Evolutionary conservation across 2,113 vertebrate species (phyloP).

Genomic region (Peromyscus polionotus): DNA sequence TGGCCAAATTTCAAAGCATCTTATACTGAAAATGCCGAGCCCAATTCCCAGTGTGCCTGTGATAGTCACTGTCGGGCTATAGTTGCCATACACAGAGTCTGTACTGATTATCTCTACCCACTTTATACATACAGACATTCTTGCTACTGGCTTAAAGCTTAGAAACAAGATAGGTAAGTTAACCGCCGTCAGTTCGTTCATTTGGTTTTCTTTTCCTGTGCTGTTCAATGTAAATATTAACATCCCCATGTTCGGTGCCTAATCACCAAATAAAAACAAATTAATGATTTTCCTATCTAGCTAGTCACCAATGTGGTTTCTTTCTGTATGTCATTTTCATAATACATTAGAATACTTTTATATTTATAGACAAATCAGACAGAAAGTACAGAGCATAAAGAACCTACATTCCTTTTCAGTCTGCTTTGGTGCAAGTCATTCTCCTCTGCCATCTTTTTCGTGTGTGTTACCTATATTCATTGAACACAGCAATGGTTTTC

Average conservation of each 20-base stretch:
- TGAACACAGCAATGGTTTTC: neutral
- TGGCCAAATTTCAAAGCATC: neutral
- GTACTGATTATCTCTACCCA: neutral
- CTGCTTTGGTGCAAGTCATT: neutral
- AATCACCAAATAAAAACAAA: neutral
- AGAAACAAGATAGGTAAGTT: neutral
- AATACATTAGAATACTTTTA: neutral
- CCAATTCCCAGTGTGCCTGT: neutral
- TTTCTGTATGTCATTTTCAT: neutral
- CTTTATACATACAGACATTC: neutral
- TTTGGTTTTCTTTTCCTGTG: neutral
- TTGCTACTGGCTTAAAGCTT: neutral
- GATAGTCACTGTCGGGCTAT: neutral
- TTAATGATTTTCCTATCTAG: neutral
- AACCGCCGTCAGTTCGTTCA: neutral
- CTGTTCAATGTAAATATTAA: neutral
- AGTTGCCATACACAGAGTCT: neutral
- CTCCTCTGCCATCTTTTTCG: neutral
- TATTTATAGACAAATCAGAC: neutral
- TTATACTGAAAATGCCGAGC: neutral
- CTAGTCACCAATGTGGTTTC: neutral
- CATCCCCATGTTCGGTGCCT: neutral
- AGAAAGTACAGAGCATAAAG: neutral
- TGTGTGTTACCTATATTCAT: neutral
- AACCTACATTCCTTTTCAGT: neutral